Conservation (phyloP, 2,797 vertebrate genomes). For the Rallus crepitans region DNA sequence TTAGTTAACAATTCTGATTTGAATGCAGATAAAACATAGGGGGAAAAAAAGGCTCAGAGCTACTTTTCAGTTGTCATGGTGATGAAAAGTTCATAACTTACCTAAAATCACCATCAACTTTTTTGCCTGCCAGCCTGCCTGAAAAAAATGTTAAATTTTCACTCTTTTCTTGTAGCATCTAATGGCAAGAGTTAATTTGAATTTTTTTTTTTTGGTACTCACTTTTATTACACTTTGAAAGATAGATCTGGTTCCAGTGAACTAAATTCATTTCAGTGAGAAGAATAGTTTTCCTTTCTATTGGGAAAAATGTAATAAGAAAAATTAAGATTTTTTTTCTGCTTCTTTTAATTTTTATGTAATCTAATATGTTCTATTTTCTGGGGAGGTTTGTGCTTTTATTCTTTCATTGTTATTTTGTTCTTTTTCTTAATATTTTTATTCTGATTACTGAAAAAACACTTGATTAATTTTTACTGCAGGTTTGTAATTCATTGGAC, state of each 20-base stretch:
- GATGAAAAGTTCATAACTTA: not conserved
- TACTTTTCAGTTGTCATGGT: not conserved
- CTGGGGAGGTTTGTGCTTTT: rapidly evolving
- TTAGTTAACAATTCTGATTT: not conserved
- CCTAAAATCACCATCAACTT: not conserved
- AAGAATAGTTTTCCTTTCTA: not conserved
- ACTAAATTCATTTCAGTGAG: not conserved
- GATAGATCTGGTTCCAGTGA: not conserved
- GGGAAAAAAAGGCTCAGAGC: not conserved
- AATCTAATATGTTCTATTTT: not conserved
- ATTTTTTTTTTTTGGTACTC: not conserved
- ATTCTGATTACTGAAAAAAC: not conserved
- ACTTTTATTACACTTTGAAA: not conserved
- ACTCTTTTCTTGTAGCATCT: not conserved
- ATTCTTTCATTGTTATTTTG: not conserved
- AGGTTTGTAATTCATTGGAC: not conserved
- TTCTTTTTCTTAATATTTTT: not conserved
- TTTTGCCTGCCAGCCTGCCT: not conserved
- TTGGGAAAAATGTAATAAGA: not conserved
- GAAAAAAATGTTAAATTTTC: not conserved
- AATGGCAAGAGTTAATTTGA: not conserved
- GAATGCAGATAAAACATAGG: not conserved
- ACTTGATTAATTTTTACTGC: not conserved
- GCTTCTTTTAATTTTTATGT: not conserved
- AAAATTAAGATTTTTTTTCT: not conserved